These are phyloP conservation scores for Hyles vespertilio DNA, from an alignment of 1,140 invertebrate genomes.

Conservation along the genomic window DNA sequence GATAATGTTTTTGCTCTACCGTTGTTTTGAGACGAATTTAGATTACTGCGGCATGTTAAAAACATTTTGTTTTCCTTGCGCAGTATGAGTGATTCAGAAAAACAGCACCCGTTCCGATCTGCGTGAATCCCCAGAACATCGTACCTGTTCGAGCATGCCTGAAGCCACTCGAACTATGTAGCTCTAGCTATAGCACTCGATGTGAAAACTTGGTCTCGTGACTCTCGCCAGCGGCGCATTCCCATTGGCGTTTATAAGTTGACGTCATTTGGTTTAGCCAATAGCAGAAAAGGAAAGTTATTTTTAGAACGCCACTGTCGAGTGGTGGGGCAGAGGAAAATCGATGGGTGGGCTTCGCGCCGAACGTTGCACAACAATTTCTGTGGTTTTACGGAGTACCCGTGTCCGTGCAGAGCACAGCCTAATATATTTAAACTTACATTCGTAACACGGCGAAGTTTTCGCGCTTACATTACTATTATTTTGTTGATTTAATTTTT, in stretches of 20 bases:
- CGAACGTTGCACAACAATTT: slow-evolving; percentile 67
- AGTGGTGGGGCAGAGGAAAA: slow-evolving; percentile 63
- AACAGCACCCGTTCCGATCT: slow-evolving; percentile 18
- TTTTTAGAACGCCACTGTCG: slow-evolving; percentile 59
- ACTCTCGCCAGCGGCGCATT: slow-evolving; percentile 29
- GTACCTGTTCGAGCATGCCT: slow-evolving; percentile 2
- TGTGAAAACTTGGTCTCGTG: slow-evolving; percentile 51
- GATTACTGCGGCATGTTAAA: not conserved
- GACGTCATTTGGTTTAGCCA: slow-evolving; percentile 56
- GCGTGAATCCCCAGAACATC: slow-evolving; percentile 25
- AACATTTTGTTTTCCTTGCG: not conserved
- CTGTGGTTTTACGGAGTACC: slow-evolving; percentile 33
- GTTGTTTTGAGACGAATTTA: too few relatives aligned
- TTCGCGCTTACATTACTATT: not conserved
- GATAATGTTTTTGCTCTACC: too few relatives aligned
- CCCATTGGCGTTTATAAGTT: slow-evolving; percentile 48
- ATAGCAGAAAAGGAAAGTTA: slow-evolving; percentile 39
- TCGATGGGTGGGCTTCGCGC: slow-evolving; percentile 27
- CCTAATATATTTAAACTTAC: not conserved
- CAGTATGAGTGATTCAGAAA: slow-evolving; percentile 23
- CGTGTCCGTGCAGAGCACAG: slow-evolving; percentile 20
- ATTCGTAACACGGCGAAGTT: slow-evolving; percentile 1
- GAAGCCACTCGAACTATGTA: slow-evolving; percentile 14
- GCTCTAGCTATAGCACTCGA: slow-evolving; percentile 17
- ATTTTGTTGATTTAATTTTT: slow-evolving; percentile 3